Evolutionary conservation across 2,113 vertebrate genomes (phyloP).

Genomic region (Rhinoptilus africanus): DNA sequence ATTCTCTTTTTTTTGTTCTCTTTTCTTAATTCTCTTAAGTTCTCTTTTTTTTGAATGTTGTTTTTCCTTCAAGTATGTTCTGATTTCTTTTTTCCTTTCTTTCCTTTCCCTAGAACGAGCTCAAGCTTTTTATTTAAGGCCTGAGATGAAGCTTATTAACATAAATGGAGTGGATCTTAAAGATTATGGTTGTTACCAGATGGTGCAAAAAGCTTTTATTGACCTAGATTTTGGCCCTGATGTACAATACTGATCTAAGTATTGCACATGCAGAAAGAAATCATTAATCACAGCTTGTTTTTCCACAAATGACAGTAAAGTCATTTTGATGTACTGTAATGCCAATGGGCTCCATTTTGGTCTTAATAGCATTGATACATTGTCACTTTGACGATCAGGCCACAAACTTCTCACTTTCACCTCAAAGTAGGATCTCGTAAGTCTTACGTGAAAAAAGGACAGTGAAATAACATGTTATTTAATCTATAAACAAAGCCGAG

Average conservation of each 20-base stretch:
- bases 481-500: neutral
- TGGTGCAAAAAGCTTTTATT: slow-evolving; percentile 35
- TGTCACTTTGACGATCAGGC: neutral
- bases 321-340: neutral
- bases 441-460: neutral
- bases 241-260: neutral
- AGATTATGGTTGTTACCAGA: neutral
- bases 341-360: neutral
- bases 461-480: neutral
- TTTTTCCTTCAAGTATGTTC: neutral
- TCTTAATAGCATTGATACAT: neutral
- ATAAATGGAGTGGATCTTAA: neutral
- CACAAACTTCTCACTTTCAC: neutral
- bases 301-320: neutral
- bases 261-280: neutral
- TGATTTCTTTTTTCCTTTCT: neutral
- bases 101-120: neutral
- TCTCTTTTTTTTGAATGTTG: neutral
- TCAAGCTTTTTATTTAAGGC: neutral
- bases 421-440: neutral
- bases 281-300: neutral
- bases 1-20: neutral
- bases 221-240: neutral
- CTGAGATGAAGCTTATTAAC: neutral
- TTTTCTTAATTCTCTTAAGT: too few relatives aligned